Evolutionary conservation across 2,113 vertebrate species (phyloP).

Genomic region (Alethe diademata): DNA sequence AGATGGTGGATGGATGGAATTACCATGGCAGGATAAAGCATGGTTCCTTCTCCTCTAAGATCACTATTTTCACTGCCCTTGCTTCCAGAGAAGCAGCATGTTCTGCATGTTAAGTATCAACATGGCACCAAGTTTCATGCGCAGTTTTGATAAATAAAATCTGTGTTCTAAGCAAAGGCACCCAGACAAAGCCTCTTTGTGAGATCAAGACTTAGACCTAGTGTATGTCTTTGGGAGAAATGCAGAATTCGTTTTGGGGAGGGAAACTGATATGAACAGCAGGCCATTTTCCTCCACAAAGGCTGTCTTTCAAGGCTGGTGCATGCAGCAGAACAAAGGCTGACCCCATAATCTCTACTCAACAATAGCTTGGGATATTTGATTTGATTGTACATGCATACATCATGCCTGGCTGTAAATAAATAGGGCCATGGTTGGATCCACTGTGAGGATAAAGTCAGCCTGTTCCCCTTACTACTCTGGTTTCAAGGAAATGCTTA

Average conservation of each 20-base stretch:
- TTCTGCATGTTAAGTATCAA: slow-evolving; percentile 21
- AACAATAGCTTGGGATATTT: slow-evolving; percentile 38
- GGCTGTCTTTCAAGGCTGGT: slow-evolving; percentile 11
- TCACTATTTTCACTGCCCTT: not conserved
- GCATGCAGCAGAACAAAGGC: slow-evolving; percentile 44
- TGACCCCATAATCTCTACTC: not conserved
- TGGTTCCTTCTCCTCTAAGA: not conserved
- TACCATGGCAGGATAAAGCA: not conserved
- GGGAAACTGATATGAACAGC: slow-evolving; percentile 40
- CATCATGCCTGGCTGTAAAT: slow-evolving; percentile 27
- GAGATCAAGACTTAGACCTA: slow-evolving; percentile 4
- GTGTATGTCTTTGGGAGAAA: slow-evolving; percentile 35
- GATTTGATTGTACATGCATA: slow-evolving; percentile 44
- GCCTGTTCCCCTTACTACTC: not conserved
- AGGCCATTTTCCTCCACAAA: slow-evolving; percentile 44
- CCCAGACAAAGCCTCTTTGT: slow-evolving; percentile 47
- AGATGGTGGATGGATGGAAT: not conserved
- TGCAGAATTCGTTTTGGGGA: slow-evolving; percentile 10
- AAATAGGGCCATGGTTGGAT: not conserved
- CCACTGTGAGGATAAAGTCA: not conserved
- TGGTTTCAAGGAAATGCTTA: not conserved
- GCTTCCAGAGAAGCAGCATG: not conserved
- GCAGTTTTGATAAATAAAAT: slow-evolving; percentile 47
- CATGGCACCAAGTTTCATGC: slow-evolving; percentile 15
- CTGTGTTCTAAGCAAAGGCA: slow-evolving; percentile 35